Evolutionary conservation across 2,113 vertebrate genomes (phyloP).

Genomic region (Solenodon paradoxus): DNA sequence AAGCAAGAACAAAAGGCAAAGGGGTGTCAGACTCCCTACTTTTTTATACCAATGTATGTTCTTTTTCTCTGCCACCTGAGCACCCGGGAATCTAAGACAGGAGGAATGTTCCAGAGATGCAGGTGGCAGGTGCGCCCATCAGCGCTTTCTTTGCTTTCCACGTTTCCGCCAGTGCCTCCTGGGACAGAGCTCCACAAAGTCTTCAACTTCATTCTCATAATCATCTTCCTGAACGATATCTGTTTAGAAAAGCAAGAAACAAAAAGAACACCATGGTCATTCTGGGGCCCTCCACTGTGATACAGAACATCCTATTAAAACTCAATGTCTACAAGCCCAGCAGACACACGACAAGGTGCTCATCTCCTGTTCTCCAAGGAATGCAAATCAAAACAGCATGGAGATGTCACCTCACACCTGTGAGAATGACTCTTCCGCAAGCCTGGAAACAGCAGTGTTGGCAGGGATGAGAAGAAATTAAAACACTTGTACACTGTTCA

Average conservation of each 20-base stretch:
- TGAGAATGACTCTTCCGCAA: no score
- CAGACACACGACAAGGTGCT: no score
- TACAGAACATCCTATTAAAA: not conserved
- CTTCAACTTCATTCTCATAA: constrained; percentile 79
- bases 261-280: not conserved
- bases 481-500: no score
- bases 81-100: not conserved
- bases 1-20: not conserved
- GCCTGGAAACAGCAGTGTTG: no score
- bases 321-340: not conserved
- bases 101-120: not conserved
- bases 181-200: constrained; percentile 81
- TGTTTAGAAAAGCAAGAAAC: constrained; percentile 64
- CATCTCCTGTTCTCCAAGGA: no score
- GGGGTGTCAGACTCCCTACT: not conserved
- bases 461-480: no score
- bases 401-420: no score
- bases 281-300: not conserved
- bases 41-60: not conserved
- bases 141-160: constrained; percentile 69
- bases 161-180: constrained; percentile 73
- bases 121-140: not conserved
- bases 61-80: not conserved
- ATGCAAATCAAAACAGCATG: no score
- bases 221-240: constrained; percentile 80